phyloP scores from a whole-genome alignment of 2,797 vertebrate species.

The Sebastes hubbsi region DNA sequence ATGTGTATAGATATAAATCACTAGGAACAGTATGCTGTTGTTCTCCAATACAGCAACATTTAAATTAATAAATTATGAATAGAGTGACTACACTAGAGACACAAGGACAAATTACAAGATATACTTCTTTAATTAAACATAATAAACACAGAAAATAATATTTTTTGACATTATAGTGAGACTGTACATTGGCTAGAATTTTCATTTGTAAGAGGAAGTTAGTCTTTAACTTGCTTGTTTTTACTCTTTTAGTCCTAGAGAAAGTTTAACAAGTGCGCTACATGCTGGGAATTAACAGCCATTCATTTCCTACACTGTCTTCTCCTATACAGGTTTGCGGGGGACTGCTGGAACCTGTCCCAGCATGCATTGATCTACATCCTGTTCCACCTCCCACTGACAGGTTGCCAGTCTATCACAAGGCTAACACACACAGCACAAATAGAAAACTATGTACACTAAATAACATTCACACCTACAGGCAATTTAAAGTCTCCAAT shows the following conservation, averaged over 20 bases:
- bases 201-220: neutral
- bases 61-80: neutral
- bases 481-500: neutral
- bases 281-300: neutral
- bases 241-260: neutral
- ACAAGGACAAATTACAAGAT: neutral
- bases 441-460: neutral
- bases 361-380: slow-evolving; percentile 2
- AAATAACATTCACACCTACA: neutral
- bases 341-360: neutral
- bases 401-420: neutral
- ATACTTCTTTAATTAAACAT: neutral
- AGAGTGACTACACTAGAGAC: neutral
- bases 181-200: neutral
- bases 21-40: neutral
- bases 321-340: neutral
- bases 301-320: neutral
- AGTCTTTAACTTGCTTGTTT: neutral
- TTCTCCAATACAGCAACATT: neutral
- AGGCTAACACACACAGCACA: neutral
- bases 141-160: neutral
- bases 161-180: neutral
- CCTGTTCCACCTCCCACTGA: neutral
- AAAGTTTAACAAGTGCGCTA: neutral
- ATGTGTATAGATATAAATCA: neutral